phyloP scores from a whole-genome alignment of 2,797 vertebrate genomes.

The Bucorvus abyssinicus region DNA sequence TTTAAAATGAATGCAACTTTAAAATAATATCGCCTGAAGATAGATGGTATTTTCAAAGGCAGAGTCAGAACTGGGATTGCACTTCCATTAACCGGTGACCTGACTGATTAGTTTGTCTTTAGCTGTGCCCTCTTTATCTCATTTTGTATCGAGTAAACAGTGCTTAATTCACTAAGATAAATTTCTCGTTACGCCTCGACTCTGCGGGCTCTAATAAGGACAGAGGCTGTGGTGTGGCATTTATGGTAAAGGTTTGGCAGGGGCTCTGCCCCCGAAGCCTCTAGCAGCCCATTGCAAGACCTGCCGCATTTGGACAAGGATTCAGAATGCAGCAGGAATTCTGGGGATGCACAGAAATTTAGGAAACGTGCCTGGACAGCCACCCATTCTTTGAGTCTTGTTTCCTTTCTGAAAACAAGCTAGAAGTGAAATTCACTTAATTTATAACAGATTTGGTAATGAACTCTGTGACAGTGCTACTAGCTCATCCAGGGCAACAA shows the following conservation, averaged over 20 bases:
- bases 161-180: background rate
- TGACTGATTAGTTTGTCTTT: background rate
- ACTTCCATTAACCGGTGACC: background rate
- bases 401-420: background rate
- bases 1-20: background rate
- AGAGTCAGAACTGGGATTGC: background rate
- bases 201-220: background rate
- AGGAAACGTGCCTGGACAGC: background rate
- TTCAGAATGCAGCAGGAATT: background rate
- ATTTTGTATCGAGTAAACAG: background rate
- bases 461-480: background rate
- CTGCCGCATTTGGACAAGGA: background rate
- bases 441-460: background rate
- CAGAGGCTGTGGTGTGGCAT: background rate
- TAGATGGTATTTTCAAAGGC: background rate
- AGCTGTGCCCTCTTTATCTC: background rate
- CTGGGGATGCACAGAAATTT: background rate
- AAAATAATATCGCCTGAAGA: background rate
- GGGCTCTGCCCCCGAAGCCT: background rate
- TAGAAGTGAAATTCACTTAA: background rate
- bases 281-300: background rate
- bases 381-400: background rate
- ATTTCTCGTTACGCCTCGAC: fast-evolving
- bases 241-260: background rate
- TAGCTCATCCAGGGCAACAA: background rate